Base-by-base conservation (phyloP, 2,113 vertebrate species). In the Apistogramma diplotaenia region DNA sequence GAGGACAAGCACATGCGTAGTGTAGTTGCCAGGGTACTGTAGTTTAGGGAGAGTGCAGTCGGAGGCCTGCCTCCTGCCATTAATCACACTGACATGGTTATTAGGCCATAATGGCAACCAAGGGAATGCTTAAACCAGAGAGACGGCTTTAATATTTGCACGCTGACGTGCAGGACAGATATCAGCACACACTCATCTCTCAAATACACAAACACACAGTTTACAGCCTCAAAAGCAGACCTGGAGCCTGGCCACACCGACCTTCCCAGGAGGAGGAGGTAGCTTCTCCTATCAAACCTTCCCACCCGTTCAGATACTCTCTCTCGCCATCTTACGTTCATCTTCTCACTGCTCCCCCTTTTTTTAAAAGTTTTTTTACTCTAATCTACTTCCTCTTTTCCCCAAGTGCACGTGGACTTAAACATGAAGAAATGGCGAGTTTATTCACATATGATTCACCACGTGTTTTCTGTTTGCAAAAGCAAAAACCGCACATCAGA, bases 71-170 rank as follows among this genome's bases (percentile, higher is more conserved):
- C 62, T 85, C 33, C 37, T 27, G 51, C 82, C 87, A 92, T 94
- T 93, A 91, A 94, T 94, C 93, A 93, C 62, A 57, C 79, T 87
- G 92, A 89, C 93, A 88, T 29, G 33, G 85, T 91, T 91, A 93
- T 92, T 92, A 92, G 87, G 87, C 85, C 65, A 79, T 90, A 91
- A 94, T 89, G 91, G 87, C 87, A 77, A 71, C 89, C 78, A 1
- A 73, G 92, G 85, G 88, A 84, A 90, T 81, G 65, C 71, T 88
- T 92, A 76, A 85, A 84, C 61, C 83, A 78, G 83, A 86, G 67
- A 78, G 81, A 86, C 87, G 75, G 87, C 54, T 49, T 87, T 86
- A 89, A 92, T 86, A 84, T 83, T 75, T 51, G 6, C 81, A 71
- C 67, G 9, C 85, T 81, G 82, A 90, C 79, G 74, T 65, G 82